A percentile compares a stretch with the other conserved stretches of the same genome.
phyloP scores from a whole-genome alignment of 2,888 invertebrate species.

The Crepidodera aurea region DNA sequence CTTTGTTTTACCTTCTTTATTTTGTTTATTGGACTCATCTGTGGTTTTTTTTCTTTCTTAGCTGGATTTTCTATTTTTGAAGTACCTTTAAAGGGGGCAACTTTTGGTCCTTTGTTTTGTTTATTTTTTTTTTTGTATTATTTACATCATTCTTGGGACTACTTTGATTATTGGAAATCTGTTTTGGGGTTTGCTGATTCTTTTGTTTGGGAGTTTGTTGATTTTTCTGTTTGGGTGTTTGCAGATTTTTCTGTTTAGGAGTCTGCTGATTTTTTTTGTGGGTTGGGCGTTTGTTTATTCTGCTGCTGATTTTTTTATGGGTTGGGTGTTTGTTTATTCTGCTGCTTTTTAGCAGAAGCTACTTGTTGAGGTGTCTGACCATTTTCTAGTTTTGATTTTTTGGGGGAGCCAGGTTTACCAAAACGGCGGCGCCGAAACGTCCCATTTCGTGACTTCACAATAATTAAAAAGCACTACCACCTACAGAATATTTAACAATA shows the following conservation, averaged over 20 bases:
- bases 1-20: background rate
- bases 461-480: no score
- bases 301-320: conserved; percentile 4
- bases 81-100: conserved; percentile 22
- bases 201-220: conserved; percentile 14
- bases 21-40: no score
- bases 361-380: conserved; percentile 13
- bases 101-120: background rate
- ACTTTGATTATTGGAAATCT: background rate
- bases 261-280: background rate
- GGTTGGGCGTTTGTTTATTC: conserved; percentile 16
- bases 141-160: background rate
- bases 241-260: background rate
- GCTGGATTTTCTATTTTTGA: background rate
- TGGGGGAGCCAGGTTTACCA: conserved; percentile 21
- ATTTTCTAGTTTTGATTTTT: conserved; percentile 30
- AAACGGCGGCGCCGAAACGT: no score
- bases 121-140: conserved; percentile 9
- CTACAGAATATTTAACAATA: no score
- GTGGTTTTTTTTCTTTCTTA: background rate
- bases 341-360: conserved; percentile 17
- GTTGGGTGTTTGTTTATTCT: background rate
- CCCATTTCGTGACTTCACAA: no score
- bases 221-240: background rate
- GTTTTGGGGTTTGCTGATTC: conserved; percentile 9